These are phyloP conservation scores for Sinocyclocheilus rhinocerous DNA, from an alignment of 2,113 vertebrate genomes.

Conservation along the genomic window DNA sequence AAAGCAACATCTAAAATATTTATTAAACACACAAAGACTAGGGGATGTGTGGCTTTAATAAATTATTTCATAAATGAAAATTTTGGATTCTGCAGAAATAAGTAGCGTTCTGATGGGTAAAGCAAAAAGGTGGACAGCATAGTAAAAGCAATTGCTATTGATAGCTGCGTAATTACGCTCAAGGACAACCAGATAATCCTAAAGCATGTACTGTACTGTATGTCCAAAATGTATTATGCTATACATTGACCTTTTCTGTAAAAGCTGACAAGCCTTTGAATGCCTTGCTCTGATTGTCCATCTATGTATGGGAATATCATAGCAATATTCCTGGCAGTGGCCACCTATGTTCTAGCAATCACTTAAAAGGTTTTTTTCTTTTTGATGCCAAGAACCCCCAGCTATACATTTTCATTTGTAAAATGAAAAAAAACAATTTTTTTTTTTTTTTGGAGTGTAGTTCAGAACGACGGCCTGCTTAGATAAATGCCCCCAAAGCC, in stretches of 20 bases:
- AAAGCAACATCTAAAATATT: neutral
- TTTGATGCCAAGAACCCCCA: too few relatives aligned
- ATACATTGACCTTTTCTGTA: neutral
- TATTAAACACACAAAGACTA: neutral
- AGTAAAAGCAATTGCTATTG: neutral
- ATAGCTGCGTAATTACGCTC: neutral
- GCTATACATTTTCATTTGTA: too few relatives aligned
- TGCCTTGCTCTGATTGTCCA: too few relatives aligned
- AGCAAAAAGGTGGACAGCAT: conserved; percentile 1
- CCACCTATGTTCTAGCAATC: too few relatives aligned
- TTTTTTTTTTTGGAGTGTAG: too few relatives aligned
- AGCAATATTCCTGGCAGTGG: neutral
- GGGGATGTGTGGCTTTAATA: neutral
- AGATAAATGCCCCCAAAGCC: too few relatives aligned
- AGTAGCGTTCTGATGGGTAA: neutral
- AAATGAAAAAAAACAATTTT: too few relatives aligned
- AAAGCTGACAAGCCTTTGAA: too few relatives aligned
- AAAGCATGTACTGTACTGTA: neutral
- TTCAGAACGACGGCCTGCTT: too few relatives aligned
- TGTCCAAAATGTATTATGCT: neutral
- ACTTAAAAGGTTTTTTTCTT: too few relatives aligned
- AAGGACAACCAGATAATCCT: neutral
- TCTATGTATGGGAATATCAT: neutral
- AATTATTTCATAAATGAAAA: neutral
- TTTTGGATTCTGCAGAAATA: neutral